phyloP scores from a whole-genome alignment of 1,140 invertebrate genomes.

The Mizuhopecten yessoensis region DNA sequence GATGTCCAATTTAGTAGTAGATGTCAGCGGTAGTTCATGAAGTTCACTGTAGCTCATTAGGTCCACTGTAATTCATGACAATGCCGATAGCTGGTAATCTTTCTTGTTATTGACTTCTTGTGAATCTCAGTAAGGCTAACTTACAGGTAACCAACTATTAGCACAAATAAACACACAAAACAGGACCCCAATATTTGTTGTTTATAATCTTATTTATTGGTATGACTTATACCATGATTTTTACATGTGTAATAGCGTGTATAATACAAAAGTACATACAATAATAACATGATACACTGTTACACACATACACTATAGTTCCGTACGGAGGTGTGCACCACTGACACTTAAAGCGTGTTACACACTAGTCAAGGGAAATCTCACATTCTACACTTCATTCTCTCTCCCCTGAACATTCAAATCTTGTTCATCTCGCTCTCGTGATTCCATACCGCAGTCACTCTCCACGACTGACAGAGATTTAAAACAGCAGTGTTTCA shows the following conservation, averaged over 20 bases:
- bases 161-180: too few relatives aligned
- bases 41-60: too few relatives aligned
- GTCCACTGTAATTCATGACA: too few relatives aligned
- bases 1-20: too few relatives aligned
- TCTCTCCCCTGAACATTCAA: not conserved
- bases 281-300: constrained; percentile 2
- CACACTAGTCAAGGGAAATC: not conserved
- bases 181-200: not conserved
- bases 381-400: not conserved
- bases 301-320: constrained; percentile 1
- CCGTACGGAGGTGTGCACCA: not conserved
- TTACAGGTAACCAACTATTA: too few relatives aligned
- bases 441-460: not conserved
- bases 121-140: too few relatives aligned
- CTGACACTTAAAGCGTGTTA: constrained; percentile 1
- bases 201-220: constrained; percentile 28
- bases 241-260: constrained; percentile 18
- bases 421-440: not conserved
- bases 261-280: constrained; percentile 14
- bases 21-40: too few relatives aligned
- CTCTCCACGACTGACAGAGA: not conserved
- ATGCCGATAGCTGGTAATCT: too few relatives aligned
- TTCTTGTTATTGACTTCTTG: too few relatives aligned
- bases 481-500: not conserved
- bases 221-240: constrained; percentile 8